Evolutionary conservation across 2,888 invertebrate species (phyloP), one percentile per base, ranked within the genome.

Genomic region (Chymomyza caudatula): DNA sequence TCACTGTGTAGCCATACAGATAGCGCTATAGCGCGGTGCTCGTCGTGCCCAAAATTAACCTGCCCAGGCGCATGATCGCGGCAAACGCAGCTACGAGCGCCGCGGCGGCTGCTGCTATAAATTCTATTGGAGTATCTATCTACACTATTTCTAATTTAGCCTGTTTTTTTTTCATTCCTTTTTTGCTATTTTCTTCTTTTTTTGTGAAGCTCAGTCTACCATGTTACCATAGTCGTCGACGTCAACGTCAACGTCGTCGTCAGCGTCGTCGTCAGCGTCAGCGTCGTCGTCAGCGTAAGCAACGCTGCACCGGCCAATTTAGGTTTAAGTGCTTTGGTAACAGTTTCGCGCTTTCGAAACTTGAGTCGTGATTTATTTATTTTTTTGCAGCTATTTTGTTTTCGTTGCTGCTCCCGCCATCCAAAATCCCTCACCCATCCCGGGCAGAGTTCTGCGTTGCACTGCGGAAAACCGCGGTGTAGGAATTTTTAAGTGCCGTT

Each of bases 271-370:
- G 59, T 57, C 64, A 49, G 63, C 68, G 61, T 68, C 73, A 67
- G 4, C 47, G 15, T 15, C 15, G 47, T n/a, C 47, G 15, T 17
- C 47, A 5, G 0, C 47, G 5, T 15, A 13, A 19, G 47, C 47
- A 11, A 23, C 56, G 37, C 54, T 60, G 77, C 77, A 78, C 72
- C 78, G 86, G 85, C 84, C 84, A 84, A 84, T 84, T 84, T 84
- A 79, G 81, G 85, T 85, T 85, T 85, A 84, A 84, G 85, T 79
- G 85, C 83, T 85, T 85, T 80, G 83, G 86, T 85, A 85, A 86
- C 86, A 85, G 85, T 87, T 85, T 87, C 86, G 81, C 86, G 86
- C 86, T 82, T 80, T 84, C 79, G 82, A 83, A 84, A 83, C 85
- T 78, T 74, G 83, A 84, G 86, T 87, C 87, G 87, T 87, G 87